Conservation (phyloP, 2,888 invertebrate genomes). For the Polyommatus iphigenia region DNA sequence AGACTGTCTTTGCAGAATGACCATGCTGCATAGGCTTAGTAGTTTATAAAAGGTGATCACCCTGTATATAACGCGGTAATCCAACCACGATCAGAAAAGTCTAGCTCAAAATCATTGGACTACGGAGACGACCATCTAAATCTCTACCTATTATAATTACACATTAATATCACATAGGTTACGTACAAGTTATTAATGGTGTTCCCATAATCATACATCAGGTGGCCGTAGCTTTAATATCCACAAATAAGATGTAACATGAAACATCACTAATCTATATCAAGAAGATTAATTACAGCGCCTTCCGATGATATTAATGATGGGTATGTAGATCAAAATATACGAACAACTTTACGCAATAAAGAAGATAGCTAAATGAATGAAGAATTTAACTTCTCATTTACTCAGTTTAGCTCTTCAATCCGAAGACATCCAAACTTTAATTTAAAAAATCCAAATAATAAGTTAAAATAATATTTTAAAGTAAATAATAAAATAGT, state of each 20-base stretch:
- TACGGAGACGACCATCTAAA: too few species aligned
- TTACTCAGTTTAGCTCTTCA: too few species aligned
- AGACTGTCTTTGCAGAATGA: too few species aligned
- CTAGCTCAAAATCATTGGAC: too few species aligned
- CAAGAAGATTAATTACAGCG: constrained; percentile 6
- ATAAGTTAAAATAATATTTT: too few species aligned
- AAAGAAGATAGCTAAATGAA: neutral
- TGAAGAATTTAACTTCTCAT: neutral
- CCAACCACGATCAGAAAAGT: too few species aligned
- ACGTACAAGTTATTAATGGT: constrained; percentile 1
- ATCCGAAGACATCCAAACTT: too few species aligned
- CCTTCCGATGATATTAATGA: constrained; percentile 14
- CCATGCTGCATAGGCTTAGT: too few species aligned
- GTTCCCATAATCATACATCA: constrained; percentile 7
- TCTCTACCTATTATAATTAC: neutral
- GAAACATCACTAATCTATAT: constrained; percentile 5
- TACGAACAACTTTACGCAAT: neutral
- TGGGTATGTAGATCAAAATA: neutral
- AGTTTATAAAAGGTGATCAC: too few species aligned
- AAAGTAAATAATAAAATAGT: neutral
- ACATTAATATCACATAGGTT: constrained; percentile 7
- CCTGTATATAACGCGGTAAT: too few species aligned
- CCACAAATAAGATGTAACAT: constrained; percentile 16
- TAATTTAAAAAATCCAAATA: too few species aligned
- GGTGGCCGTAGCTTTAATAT: neutral